Evolutionary conservation across 2,797 vertebrate species (phyloP), one percentile per base, ranked within the genome.

Genomic region (Peromyscus melanophrys): DNA sequence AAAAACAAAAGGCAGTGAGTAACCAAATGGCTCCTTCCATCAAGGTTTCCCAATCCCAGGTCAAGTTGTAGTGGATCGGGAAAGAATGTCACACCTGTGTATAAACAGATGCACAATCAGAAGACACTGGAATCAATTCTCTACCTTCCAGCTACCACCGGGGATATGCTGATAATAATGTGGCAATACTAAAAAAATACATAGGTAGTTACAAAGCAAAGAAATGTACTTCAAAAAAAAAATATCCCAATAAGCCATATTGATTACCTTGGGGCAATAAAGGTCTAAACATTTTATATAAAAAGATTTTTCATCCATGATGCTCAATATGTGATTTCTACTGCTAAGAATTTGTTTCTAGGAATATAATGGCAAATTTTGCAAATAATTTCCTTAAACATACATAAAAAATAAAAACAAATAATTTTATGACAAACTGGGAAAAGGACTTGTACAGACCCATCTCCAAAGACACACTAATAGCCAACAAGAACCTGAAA

Each of bases 371-470:
- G 13, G 27, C 55, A 78, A 81, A 67, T 52, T 67, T 23, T 81
- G 0, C 34, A 90, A 81, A 76, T 78, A 63, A 89, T 59, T 81
- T 93, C 69, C 27, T 69, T 86, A 81, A 52, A 73, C 69, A 71
- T 61, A 90, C 12, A 63, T 59, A 61, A 94, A 94, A 90, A 75
- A 80, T 0, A 57, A 61, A 76, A 90, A 46, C 25, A 52, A 94
- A 49, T 7, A 75, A 59, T 27, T n/a, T n/a, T 43, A 25, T 59
- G 59, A 46, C 78, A 89, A 86, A 76, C 46, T 31, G 23, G 55
- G 34, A 27, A 93, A 96, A 86, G 27, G 1, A 81, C 7, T n/a
- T n/a, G 17, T 67, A 55, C 10, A 75, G 57, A 49, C 34, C 61
- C 31, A 76, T 86, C 27, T 82, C 57, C 16, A 82, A 76, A 81